Conservation (phyloP, 2,797 vertebrate species). For the Tachyglossus aculeatus region DNA sequence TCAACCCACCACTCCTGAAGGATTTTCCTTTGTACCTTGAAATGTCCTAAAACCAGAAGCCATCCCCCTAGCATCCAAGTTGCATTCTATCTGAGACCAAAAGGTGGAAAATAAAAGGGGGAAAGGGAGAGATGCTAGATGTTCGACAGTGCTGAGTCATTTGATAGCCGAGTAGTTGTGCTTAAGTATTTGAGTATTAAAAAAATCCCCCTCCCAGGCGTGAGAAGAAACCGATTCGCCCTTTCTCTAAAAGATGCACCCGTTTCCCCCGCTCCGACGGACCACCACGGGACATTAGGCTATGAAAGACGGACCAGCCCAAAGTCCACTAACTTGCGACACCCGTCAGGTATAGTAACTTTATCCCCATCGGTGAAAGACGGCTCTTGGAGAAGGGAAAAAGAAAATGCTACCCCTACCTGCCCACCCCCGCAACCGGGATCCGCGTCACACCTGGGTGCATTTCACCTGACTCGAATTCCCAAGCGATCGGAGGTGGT, state of each 20-base stretch:
- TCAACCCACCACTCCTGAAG: neutral
- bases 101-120: neutral
- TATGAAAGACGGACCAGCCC: neutral
- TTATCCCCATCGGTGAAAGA: conserved; percentile 14
- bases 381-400: neutral
- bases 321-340: conserved; percentile 34
- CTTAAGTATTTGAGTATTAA: neutral
- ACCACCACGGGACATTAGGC: conserved; percentile 1
- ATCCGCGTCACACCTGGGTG: neutral
- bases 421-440: neutral
- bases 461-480: conserved; percentile 13
- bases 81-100: conserved; percentile 26
- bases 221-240: neutral
- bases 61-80: neutral
- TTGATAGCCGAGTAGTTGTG: conserved; percentile 21
- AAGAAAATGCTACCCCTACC: neutral
- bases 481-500: conserved; percentile 7
- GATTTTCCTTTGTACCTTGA: neutral
- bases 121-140: neutral
- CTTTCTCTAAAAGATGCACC: neutral
- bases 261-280: neutral
- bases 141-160: conserved; percentile 71
- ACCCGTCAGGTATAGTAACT: conserved; percentile 34
- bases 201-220: neutral
- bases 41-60: neutral